Conservation (phyloP, 2,113 vertebrate genomes). For the Hucho hucho region DNA sequence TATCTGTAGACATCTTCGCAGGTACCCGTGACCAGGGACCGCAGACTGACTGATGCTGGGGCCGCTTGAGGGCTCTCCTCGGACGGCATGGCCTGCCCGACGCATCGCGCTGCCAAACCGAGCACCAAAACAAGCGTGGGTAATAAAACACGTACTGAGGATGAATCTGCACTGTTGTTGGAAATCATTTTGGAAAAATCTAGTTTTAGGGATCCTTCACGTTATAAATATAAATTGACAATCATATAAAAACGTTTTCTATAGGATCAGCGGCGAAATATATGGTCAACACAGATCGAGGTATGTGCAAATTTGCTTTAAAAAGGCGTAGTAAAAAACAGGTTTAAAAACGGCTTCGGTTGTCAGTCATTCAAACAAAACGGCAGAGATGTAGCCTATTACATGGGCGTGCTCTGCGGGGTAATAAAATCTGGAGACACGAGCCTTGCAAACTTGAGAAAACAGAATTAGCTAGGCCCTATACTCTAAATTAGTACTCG, state of each 20-base stretch:
- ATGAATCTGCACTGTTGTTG: slow-evolving; percentile 26
- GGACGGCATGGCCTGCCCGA: slow-evolving; percentile 28
- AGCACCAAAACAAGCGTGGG: slow-evolving; percentile 30
- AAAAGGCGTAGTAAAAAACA: slow-evolving; percentile 19
- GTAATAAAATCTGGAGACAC: neutral
- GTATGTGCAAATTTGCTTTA: neutral
- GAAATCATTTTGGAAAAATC: slow-evolving; percentile 17
- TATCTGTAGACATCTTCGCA: slow-evolving; percentile 60
- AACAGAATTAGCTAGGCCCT: slow-evolving; percentile 5
- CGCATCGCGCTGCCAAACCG: slow-evolving; percentile 33
- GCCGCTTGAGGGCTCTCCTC: slow-evolving; percentile 7
- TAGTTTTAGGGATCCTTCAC: no score
- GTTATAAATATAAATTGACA: neutral
- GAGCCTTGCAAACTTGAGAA: neutral
- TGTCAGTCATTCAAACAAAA: slow-evolving; percentile 13
- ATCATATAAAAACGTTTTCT: neutral
- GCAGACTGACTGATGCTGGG: slow-evolving; percentile 39
- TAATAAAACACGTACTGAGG: slow-evolving; percentile 37
- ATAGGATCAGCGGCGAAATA: neutral
- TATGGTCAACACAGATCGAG: neutral
- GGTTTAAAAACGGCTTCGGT: slow-evolving; percentile 64
- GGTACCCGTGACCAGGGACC: slow-evolving; percentile 47
- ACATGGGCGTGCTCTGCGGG: no score
- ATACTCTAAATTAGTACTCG: neutral
- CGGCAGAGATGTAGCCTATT: neutral